Evolutionary conservation across 2,888 invertebrate species (phyloP), one percentile per base, ranked within the genome.

Genomic region (Xanthorhoe designata): DNA sequence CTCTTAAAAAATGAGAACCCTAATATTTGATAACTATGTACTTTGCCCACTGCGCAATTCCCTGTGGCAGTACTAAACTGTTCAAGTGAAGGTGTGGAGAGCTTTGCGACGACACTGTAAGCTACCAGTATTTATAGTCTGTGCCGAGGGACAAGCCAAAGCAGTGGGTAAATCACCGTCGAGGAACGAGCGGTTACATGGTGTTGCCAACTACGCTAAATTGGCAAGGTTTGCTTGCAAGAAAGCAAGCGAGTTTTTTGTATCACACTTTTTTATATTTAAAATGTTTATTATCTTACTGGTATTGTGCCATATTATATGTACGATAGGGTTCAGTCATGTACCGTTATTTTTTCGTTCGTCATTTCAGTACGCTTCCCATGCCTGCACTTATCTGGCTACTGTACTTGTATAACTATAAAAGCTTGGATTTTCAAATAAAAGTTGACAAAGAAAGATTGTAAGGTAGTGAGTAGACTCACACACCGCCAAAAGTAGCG

Each of bases 91-190:
- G 53, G 63, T 69, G 68, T 64, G 42, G 49, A 56, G 49, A 18
- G 61, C 35, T 65, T 38, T 49, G 42, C 59, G 78, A 77, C 73
- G 75, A 78, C 77, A 76, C 81, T 77, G 78, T 82, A 82, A 79
- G 73, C 85, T 83, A 81, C 87, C 80, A 79, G 80, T 85, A 85
- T 86, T 86, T 86, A 86, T 87, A 78, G 82, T 78, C 73, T 75
- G 74, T 74, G 63, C 68, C 73, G 58, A 57, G 69, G 68, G 74
- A 77, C 75, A 73, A 53, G 70, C 53, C 70, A 51, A 58, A 51
- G 69, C 67, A 42, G 61, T 67, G 65, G 66, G 64, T 72, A 71
- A 69, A 75, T 73, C 74, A 71, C 72, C 38, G 38, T 42, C 63
- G 10, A 50, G 10, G 38, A 9, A 45, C 17, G 58, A 53, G 38